These are phyloP conservation scores for Ispidina lecontei DNA, from an alignment of 2,797 vertebrate species.

Conservation along the genomic window DNA sequence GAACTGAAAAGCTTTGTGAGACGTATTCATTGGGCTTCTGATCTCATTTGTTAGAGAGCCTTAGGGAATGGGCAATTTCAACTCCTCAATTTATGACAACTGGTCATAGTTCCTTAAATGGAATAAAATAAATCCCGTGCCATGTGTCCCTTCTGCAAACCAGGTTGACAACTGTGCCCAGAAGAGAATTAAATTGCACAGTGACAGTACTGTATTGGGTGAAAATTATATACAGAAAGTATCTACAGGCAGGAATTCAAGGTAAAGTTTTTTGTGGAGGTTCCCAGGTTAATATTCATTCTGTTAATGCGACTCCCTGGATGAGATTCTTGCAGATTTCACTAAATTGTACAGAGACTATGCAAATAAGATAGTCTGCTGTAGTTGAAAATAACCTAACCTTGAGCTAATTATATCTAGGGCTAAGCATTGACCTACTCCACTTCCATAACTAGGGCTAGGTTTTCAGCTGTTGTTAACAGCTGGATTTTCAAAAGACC, in stretches of 20 bases:
- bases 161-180: constrained; percentile 9
- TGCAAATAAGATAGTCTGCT: background rate
- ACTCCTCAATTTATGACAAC: constrained; percentile 58
- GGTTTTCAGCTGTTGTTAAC: background rate
- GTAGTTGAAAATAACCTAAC: constrained; percentile 11
- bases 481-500: background rate
- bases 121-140: constrained; percentile 41
- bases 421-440: constrained; percentile 18
- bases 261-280: background rate
- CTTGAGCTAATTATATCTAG: background rate
- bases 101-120: constrained; percentile 42
- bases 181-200: constrained; percentile 41
- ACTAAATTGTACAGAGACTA: background rate
- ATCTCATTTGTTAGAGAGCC: constrained; percentile 59
- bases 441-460: constrained; percentile 3
- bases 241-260: background rate
- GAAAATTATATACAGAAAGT: background rate
- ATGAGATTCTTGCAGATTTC: background rate
- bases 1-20: constrained; percentile 56
- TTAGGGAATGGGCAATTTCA: constrained; percentile 41
- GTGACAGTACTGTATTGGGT: background rate
- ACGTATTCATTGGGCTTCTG: constrained; percentile 44
- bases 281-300: constrained; percentile 24
- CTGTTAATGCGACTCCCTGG: background rate
- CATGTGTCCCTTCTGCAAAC: constrained; percentile 38